These are phyloP conservation scores for Chionoecetes opilio DNA, from an alignment of 1,140 invertebrate genomes.

Conservation along the genomic window DNA sequence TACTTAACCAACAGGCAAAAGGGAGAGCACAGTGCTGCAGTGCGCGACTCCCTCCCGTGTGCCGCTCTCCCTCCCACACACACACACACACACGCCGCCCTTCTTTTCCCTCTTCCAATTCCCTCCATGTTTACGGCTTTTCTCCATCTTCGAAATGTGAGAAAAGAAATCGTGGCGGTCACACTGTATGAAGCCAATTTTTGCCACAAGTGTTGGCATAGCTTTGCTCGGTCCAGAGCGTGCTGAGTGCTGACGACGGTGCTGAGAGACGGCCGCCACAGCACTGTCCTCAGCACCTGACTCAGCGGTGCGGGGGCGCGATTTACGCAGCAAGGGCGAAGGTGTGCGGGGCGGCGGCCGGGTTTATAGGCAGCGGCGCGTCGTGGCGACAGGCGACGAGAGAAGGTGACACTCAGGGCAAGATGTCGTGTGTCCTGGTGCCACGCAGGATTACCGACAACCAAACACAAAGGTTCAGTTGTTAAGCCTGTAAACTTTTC, in stretches of 20 bases:
- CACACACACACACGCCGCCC: not conserved
- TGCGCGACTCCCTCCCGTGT: too few relatives aligned
- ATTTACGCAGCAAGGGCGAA: not conserved
- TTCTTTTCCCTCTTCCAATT: not conserved
- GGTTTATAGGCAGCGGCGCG: too few relatives aligned
- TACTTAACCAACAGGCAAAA: too few relatives aligned
- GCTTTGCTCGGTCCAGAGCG: not conserved
- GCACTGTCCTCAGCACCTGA: not conserved
- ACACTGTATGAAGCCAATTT: too few relatives aligned
- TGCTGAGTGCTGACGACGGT: not conserved
- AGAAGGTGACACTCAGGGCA: too few relatives aligned
- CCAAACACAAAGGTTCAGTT: too few relatives aligned
- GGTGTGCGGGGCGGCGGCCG: too few relatives aligned
- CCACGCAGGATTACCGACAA: too few relatives aligned
- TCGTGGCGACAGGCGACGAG: too few relatives aligned
- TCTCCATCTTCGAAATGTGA: slow-evolving; percentile 29
- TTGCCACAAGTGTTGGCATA: not conserved
- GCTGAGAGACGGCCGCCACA: not conserved
- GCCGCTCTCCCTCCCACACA: not conserved
- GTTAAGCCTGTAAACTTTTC: too few relatives aligned
- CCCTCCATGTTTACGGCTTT: slow-evolving; percentile 11
- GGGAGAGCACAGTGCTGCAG: too few relatives aligned
- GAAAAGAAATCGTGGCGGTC: not conserved
- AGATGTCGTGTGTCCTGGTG: too few relatives aligned
- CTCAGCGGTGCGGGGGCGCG: not conserved